Conservation (phyloP, 2,888 invertebrate species). For the Drosophila affinis region DNA sequence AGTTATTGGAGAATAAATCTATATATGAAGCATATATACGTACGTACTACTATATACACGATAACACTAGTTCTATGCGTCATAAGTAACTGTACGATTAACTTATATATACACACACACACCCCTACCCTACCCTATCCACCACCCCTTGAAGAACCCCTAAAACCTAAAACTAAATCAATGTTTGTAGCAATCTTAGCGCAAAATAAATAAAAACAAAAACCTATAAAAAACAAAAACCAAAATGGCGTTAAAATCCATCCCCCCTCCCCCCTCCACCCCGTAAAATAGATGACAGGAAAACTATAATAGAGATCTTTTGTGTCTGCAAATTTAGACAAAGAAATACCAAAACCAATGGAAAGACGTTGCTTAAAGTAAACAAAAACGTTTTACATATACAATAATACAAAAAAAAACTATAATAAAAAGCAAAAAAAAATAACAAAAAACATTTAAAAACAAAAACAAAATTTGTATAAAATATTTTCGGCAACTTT, state of each 20-base stretch:
- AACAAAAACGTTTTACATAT: conserved; percentile 34
- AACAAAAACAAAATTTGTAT: conserved; percentile 18
- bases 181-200: conserved; percentile 72
- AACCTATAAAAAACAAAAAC: conserved; percentile 27
- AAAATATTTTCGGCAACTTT: conserved; percentile 23
- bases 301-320: conserved; percentile 47
- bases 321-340: conserved; percentile 53
- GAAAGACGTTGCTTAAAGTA: conserved; percentile 45
- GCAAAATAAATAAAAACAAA: conserved; percentile 45
- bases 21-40: conserved; percentile 63
- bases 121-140: conserved; percentile 21
- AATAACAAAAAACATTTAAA: conserved; percentile 15
- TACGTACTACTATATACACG: conserved; percentile 49
- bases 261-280: neutral
- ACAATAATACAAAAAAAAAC: conserved; percentile 31
- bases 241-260: conserved; percentile 37
- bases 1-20: conserved; percentile 65
- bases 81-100: conserved; percentile 72
- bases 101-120: conserved; percentile 61
- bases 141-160: conserved; percentile 44
- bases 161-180: conserved; percentile 61
- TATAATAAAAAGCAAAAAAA: conserved; percentile 41
- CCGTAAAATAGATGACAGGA: conserved; percentile 21
- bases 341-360: conserved; percentile 66
- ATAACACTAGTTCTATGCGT: conserved; percentile 74